Evolutionary conservation across 2,888 invertebrate genomes (phyloP).

Genomic region (Harpagoxenus sublaevis): DNA sequence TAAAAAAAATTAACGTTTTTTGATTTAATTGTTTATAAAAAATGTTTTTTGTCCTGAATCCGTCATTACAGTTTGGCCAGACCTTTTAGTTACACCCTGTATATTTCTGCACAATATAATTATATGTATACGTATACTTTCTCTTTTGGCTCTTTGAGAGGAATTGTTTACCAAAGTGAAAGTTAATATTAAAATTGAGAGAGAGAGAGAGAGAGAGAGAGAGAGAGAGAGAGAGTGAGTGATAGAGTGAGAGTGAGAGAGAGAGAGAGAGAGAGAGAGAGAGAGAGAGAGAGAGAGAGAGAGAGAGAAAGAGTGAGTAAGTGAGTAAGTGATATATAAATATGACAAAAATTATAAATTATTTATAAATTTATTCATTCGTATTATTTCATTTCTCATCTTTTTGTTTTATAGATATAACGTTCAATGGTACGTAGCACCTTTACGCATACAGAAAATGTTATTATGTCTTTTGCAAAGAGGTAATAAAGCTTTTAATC

Average conservation of each 20-base stretch:
- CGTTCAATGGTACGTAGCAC: not conserved
- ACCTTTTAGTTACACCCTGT: too few species aligned
- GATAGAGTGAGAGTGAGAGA: too few species aligned
- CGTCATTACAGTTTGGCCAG: too few species aligned
- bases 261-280: too few species aligned
- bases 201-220: too few species aligned
- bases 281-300: too few species aligned
- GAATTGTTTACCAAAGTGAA: not conserved
- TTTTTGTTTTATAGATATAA: constrained; percentile 4
- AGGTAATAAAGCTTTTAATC: not conserved
- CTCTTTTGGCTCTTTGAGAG: not conserved
- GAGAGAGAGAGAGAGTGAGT: too few species aligned
- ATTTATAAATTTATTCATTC: not conserved
- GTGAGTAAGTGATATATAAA: not conserved
- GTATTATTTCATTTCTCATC: not conserved
- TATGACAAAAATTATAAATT: not conserved
- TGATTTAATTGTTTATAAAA: too few species aligned
- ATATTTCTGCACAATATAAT: too few species aligned
- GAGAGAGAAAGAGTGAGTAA: too few species aligned
- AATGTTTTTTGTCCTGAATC: too few species aligned
- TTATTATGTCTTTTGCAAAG: constrained; percentile 11
- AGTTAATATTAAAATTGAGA: not conserved
- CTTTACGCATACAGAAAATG: constrained; percentile 11
- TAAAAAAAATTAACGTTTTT: too few species aligned
- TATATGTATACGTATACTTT: not conserved